Base-by-base conservation (phyloP, 2,888 invertebrate genomes). In the Pemphredon lugubris region DNA sequence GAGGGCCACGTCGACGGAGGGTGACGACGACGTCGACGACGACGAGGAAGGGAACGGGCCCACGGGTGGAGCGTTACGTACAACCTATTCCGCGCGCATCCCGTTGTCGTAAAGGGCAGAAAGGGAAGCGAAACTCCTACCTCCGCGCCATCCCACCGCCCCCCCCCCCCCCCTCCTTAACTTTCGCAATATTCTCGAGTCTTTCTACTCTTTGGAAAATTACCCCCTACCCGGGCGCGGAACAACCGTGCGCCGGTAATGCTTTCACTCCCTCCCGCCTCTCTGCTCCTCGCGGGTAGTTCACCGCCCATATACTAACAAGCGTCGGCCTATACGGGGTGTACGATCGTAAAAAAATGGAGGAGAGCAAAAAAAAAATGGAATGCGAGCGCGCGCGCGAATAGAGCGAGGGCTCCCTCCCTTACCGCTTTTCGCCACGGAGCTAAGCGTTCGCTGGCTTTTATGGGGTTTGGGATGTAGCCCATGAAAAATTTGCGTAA, bases 161-260 rank as follows among this genome's bases (percentile, higher is more conserved):
- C 7, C 14, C 16, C 30, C 6, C 39, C 50, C 16, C 30, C 21
- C 16, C 5, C 32, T 45, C 23, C 50, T 44, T 78, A 84, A 85
- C 85, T 84, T 83, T 80, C 69, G 83, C 85, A 85, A 85, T 85
- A 85, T 85, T 80, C 83, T 77, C 76, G 61, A 73, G 79, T 77
- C 82, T 79, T 83, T 83, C 79, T 74, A 80, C 81, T 82, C 77
- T 69, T 75, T 68, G 73, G 64, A 75, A 80, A 81, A 81, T 81
- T 80, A 80, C 66, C 73, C 67, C 54, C 54, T 9, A 16, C 57
- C 13, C 37, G 34, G 6, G 30, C 30, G 20, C 20, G 54, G 37
- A 48, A 53, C 64, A 40, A 59, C 55, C 63, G 66, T 68, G 64
- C 53, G 63, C 71, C 34, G 55, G 57, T 79, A 76, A 81, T 81